Conservation (phyloP, 1,140 invertebrate species). For the Sarcophaga bullata region DNA sequence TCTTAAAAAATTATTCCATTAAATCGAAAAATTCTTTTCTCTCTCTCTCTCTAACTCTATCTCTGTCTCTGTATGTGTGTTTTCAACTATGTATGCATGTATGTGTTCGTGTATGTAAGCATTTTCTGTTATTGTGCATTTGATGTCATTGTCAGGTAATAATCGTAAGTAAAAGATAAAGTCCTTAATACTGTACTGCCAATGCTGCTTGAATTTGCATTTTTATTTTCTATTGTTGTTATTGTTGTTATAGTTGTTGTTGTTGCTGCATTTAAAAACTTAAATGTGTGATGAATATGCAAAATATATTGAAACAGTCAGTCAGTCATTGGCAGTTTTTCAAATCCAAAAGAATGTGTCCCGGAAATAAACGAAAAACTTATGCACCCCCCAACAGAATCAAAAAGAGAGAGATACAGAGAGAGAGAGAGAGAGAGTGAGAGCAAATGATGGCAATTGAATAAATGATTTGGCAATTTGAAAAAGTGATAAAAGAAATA, state of each 20-base stretch:
- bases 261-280: neutral
- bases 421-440: too few species aligned
- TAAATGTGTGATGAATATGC: neutral
- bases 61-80: neutral
- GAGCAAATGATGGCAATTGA: too few species aligned
- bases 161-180: constrained; percentile 10
- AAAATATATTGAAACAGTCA: neutral
- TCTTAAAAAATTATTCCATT: too few species aligned
- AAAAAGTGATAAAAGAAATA: too few species aligned
- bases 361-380: too few species aligned
- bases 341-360: too few species aligned
- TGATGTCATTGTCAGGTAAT: constrained; percentile 3
- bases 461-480: too few species aligned
- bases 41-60: neutral
- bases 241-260: neutral
- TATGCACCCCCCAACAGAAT: too few species aligned
- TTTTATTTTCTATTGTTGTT: neutral
- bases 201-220: neutral
- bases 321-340: too few species aligned
- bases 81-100: neutral
- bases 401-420: too few species aligned
- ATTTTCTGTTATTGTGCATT: neutral
- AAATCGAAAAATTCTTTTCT: too few species aligned
- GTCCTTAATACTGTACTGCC: neutral
- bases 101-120: neutral